These are phyloP conservation scores for Corythucha ciliata DNA, from an alignment of 2,888 invertebrate genomes.

Conservation along the genomic window DNA sequence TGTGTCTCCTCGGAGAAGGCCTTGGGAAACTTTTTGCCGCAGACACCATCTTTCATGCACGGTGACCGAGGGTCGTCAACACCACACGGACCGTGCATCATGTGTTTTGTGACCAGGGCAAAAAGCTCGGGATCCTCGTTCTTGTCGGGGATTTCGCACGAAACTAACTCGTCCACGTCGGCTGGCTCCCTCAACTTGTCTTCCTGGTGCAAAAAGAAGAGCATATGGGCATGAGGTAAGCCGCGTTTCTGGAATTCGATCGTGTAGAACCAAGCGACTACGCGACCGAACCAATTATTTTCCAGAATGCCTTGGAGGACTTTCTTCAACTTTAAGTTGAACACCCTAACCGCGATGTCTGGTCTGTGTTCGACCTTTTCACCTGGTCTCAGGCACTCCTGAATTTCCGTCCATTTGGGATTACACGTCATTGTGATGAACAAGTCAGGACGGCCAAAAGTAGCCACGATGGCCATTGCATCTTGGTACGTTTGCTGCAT, in stretches of 20 bases:
- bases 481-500: background rate
- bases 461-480: background rate
- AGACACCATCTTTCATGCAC: slow-evolving; percentile 20
- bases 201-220: slow-evolving; percentile 10
- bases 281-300: no score
- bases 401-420: slow-evolving; percentile 2
- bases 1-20: background rate
- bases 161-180: slow-evolving; percentile 4
- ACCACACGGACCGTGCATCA: slow-evolving; percentile 24
- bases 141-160: slow-evolving; percentile 11
- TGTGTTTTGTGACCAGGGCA: slow-evolving; percentile 12
- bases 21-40: slow-evolving; percentile 10
- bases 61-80: slow-evolving; percentile 14
- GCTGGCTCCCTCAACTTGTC: background rate
- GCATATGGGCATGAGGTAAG: slow-evolving; percentile 19
- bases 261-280: no score
- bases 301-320: no score
- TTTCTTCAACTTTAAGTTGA: no score
- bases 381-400: background rate
- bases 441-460: background rate
- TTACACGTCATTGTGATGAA: slow-evolving; percentile 9
- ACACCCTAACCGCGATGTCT: background rate
- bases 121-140: slow-evolving; percentile 7
- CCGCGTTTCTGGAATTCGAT: slow-evolving; percentile 19
- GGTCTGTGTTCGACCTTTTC: background rate